These are phyloP conservation scores for Mechanitis mazaeus DNA, from an alignment of 2,888 invertebrate genomes.

Conservation along the genomic window DNA sequence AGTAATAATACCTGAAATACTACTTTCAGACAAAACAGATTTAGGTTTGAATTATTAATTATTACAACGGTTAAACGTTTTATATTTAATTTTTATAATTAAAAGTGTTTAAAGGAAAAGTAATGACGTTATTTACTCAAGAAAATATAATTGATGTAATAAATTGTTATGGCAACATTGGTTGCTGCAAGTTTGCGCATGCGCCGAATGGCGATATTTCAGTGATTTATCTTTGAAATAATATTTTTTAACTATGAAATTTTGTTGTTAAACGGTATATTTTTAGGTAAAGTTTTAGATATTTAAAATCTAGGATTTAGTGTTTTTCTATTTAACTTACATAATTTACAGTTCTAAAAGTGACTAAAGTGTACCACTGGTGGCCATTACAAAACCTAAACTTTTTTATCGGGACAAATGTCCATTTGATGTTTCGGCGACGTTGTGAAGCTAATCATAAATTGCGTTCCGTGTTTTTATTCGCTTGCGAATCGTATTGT, in stretches of 20 bases:
- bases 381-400: constrained; percentile 77
- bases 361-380: constrained; percentile 73
- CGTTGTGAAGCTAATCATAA: constrained; percentile 72
- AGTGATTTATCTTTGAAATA: constrained; percentile 74
- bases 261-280: constrained; percentile 70
- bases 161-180: constrained; percentile 49
- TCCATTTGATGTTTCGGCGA: constrained; percentile 77
- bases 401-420: constrained; percentile 75
- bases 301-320: constrained; percentile 42
- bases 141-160: constrained; percentile 2
- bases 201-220: constrained; percentile 75
- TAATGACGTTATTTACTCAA: not conserved
- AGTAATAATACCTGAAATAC: too few relatives aligned
- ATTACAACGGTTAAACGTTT: too few relatives aligned
- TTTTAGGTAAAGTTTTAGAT: constrained; percentile 57
- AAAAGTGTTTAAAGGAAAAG: too few relatives aligned
- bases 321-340: constrained; percentile 41
- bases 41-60: too few relatives aligned
- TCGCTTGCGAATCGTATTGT: constrained; percentile 42
- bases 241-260: constrained; percentile 73
- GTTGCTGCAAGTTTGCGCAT: constrained; percentile 73
- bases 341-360: constrained; percentile 49
- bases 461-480: constrained; percentile 52
- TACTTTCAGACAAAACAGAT: too few relatives aligned
- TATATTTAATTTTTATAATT: too few relatives aligned